Conservation (phyloP, 2,888 invertebrate species). For the Conistra vaccinii region DNA sequence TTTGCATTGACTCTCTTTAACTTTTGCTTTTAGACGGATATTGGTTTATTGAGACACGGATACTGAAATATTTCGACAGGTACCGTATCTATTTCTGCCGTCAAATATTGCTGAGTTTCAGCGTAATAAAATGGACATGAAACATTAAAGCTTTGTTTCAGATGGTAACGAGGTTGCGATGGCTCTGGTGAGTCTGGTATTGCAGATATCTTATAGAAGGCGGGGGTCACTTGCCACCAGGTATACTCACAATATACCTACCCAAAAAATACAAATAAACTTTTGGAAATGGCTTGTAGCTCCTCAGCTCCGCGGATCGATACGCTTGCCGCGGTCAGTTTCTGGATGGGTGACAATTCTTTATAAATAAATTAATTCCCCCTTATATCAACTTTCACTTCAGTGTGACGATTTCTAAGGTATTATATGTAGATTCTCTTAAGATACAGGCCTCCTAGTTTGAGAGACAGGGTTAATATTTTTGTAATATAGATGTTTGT, state of each 20-base stretch:
- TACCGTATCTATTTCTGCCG: background rate
- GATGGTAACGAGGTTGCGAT: too few relatives aligned
- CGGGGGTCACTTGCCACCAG: too few relatives aligned
- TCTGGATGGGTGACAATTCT: background rate
- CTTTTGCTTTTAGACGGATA: constrained; percentile 73
- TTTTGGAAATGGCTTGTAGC: background rate
- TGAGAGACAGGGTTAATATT: too few relatives aligned
- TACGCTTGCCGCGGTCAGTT: background rate
- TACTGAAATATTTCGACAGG: constrained; percentile 16
- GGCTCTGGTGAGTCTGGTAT: too few relatives aligned
- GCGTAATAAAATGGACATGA: background rate
- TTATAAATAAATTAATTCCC: background rate
- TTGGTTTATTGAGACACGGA: constrained; percentile 20
- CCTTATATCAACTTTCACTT: background rate
- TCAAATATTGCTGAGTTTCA: background rate
- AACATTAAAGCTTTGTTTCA: too few relatives aligned
- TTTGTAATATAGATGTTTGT: too few relatives aligned
- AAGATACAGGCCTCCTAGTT: too few relatives aligned
- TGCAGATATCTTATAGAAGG: too few relatives aligned
- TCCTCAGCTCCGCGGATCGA: background rate
- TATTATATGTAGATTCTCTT: too few relatives aligned
- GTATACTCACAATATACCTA: background rate
- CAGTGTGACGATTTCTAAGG: background rate
- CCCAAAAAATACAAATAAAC: too few relatives aligned
- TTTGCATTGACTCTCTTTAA: constrained; percentile 77